Evolutionary conservation across 2,888 invertebrate species (phyloP), one percentile per base, ranked within the genome.

Genomic region (Conomelus anceps): DNA sequence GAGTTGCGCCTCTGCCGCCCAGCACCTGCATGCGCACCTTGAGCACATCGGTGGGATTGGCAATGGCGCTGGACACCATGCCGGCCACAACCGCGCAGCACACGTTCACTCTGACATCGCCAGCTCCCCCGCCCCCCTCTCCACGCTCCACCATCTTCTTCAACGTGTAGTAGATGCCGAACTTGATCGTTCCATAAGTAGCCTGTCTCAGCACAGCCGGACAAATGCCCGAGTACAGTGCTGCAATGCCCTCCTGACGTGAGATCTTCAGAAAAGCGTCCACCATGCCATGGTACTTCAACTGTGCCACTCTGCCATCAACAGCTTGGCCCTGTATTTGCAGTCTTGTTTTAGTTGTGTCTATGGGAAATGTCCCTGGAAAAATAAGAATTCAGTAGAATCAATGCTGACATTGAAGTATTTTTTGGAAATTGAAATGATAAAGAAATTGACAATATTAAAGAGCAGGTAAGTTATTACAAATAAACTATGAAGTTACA

Each of bases 151-250:
- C 94, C 84, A 97, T 93, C 90, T 95, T 93, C 92, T 96, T 95
- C 91, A 98, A 93, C 0, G 98, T 96, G 93, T 99, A 98, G 93
- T 99, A 99, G 17, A 98, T 97, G 91, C 99, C 99, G 93, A 99
- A 98, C 94, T 99, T 99, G 91, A 99, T 98, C 41, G 98, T 98
- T 92, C 99, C 99, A 94, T 99, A 99, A 84, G 98, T 98, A 29
- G 98, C 97, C 94, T 99, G 99, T 1, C 98, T 95, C 89, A 99
- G 94, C 89, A 99, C 96, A 85, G 99, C 98, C 88, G 98, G 98
- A 95, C 97, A 96, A 92, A 99, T 97, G 89, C 97, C 97, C 88
- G 96, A 97, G 94, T 98, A 99, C 84, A 99, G 93, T 22, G 98
- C 97, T 92, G 95, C 94, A 90, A 97, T 94, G 22, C 99, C 98